Percentiles rank a stretch among this genome's conserved stretches.
These are phyloP conservation scores for Isoperla grammatica DNA, from an alignment of 2,888 invertebrate genomes.

Conservation along the genomic window DNA sequence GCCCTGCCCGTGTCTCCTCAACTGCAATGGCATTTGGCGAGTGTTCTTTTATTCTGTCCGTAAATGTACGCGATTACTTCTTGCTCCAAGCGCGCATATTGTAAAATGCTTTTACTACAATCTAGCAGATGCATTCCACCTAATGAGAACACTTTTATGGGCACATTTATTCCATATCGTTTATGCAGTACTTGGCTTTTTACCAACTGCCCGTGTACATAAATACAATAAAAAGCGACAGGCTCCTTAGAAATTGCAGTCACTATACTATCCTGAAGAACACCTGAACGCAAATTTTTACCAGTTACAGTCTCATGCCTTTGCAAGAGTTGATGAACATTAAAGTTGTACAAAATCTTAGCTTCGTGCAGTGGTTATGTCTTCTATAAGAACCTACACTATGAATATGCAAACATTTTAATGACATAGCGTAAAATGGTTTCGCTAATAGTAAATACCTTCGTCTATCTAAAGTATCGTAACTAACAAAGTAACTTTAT, in stretches of 20 bases:
- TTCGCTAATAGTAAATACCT: constrained; percentile 16
- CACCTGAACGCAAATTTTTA: no score
- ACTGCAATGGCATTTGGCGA: constrained; percentile 6
- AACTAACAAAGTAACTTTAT: constrained; percentile 11
- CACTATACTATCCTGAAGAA: no score
- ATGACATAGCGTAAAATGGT: constrained; percentile 3
- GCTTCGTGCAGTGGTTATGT: no score
- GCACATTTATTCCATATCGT: background rate
- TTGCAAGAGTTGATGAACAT: no score
- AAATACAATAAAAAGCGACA: no score
- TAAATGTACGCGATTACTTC: background rate
- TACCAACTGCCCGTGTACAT: no score
- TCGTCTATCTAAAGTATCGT: constrained; percentile 2
- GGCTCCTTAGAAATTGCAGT: no score
- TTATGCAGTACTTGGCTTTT: no score
- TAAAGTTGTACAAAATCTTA: no score
- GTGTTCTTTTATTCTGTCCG: background rate
- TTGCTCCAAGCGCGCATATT: background rate
- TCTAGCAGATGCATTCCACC: constrained; percentile 13
- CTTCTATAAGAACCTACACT: no score
- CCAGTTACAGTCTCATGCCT: no score
- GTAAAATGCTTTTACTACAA: constrained; percentile 3
- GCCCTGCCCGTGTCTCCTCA: no score
- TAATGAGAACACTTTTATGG: constrained; percentile 11
- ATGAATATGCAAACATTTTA: constrained; percentile 11